These are phyloP conservation scores for Lipophrys pholis DNA, from an alignment of 2,113 vertebrate genomes.

Conservation along the genomic window DNA sequence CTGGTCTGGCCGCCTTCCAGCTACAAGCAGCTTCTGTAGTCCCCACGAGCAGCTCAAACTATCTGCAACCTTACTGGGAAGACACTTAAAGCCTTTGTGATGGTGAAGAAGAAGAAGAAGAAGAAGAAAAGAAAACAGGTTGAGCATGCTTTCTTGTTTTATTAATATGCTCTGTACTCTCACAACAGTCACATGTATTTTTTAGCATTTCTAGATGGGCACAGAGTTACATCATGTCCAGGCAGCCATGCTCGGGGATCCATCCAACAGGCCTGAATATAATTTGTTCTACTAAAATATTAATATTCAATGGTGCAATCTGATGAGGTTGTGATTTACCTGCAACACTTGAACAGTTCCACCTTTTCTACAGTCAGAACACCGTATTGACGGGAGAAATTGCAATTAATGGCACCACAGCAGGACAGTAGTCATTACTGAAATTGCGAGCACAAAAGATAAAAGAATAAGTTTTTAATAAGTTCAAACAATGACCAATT, in stretches of 20 bases:
- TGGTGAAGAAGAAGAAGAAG: background rate
- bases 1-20: slow-evolving; percentile 33
- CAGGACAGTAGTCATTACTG: slow-evolving; percentile 26
- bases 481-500: slow-evolving; percentile 45
- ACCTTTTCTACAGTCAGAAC: background rate
- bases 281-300: slow-evolving; percentile 66
- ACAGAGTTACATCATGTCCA: slow-evolving; percentile 50
- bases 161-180: slow-evolving; percentile 72
- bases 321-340: slow-evolving; percentile 29
- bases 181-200: slow-evolving; percentile 67
- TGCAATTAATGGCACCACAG: slow-evolving; percentile 14
- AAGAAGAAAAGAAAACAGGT: slow-evolving; percentile 29
- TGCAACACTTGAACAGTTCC: slow-evolving; percentile 1
- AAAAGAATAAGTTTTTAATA: slow-evolving; percentile 46
- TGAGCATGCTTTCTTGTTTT: slow-evolving; percentile 65
- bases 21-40: slow-evolving; percentile 10
- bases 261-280: slow-evolving; percentile 43
- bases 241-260: slow-evolving; percentile 31
- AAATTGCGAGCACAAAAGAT: slow-evolving; percentile 28
- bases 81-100: slow-evolving; percentile 31
- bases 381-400: slow-evolving; percentile 11
- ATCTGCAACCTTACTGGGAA: slow-evolving; percentile 34
- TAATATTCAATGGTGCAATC: slow-evolving; percentile 35
- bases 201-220: slow-evolving; percentile 66
- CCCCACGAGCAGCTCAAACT: slow-evolving; percentile 16